phyloP scores from a whole-genome alignment of 1,140 invertebrate species.

The Myzus persicae region DNA sequence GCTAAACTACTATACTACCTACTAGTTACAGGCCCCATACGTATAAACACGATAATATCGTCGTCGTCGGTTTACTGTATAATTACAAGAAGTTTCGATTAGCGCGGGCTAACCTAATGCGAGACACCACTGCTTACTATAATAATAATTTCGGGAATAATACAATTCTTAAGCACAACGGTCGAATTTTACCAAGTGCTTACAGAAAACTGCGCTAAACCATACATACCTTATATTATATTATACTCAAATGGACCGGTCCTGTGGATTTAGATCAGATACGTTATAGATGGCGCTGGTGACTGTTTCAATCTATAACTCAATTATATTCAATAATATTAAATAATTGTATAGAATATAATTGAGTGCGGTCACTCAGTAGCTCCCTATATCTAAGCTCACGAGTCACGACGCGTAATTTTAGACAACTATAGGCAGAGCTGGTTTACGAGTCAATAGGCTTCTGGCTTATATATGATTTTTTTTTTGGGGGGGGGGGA shows the following conservation, averaged over 20 bases:
- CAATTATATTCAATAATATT: too few species aligned
- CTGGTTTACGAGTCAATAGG: too few species aligned
- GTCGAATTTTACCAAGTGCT: background rate
- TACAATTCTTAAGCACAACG: background rate
- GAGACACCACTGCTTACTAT: background rate
- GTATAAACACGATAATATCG: slow-evolving; percentile 1
- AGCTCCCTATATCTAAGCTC: background rate
- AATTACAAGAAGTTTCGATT: slow-evolving; percentile 17
- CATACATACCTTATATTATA: too few species aligned
- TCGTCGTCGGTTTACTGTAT: background rate
- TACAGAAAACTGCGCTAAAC: too few species aligned
- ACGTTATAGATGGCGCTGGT: background rate
- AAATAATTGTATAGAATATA: too few species aligned
- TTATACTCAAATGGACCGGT: background rate
- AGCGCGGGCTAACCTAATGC: background rate
- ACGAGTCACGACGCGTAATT: background rate
- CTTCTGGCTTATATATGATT: background rate
- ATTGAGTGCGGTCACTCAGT: background rate
- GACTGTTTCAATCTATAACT: background rate
- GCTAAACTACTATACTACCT: background rate
- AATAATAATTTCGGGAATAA: background rate
- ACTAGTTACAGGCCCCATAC: background rate
- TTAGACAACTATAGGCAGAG: background rate
- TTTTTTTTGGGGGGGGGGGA: too few species aligned
- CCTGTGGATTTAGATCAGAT: background rate